These are phyloP conservation scores for Agrotis segetum DNA, from an alignment of 2,888 invertebrate genomes.

Conservation along the genomic window DNA sequence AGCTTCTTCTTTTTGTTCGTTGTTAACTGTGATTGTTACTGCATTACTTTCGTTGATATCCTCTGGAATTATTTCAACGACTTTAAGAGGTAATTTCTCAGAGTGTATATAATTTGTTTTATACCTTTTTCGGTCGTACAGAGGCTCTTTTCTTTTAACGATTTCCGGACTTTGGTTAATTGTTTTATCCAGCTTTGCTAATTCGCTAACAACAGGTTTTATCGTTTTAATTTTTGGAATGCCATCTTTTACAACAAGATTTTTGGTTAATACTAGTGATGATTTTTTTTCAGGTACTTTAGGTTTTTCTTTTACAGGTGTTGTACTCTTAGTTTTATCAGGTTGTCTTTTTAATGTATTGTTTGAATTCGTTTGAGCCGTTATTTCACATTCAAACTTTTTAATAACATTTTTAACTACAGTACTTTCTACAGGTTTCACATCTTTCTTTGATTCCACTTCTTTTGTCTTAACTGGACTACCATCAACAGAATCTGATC, in stretches of 20 bases:
- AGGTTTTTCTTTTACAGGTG: slow-evolving; percentile 87
- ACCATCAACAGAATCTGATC: slow-evolving; percentile 85
- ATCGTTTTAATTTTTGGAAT: slow-evolving; percentile 89
- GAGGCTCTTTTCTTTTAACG: slow-evolving; percentile 79
- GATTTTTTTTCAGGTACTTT: slow-evolving; percentile 92
- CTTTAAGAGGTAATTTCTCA: slow-evolving; percentile 84
- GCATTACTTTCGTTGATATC: slow-evolving; percentile 77
- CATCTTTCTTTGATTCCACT: slow-evolving; percentile 65
- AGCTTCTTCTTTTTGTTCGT: slow-evolving; percentile 49
- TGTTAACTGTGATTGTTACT: slow-evolving; percentile 49
- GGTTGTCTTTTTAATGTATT: slow-evolving; percentile 84
- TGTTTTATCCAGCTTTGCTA: slow-evolving; percentile 66
- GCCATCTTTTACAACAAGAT: slow-evolving; percentile 89
- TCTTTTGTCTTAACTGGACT: slow-evolving; percentile 73
- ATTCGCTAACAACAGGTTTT: slow-evolving; percentile 75
- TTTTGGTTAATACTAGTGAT: slow-evolving; percentile 88
- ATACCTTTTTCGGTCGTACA: slow-evolving; percentile 86
- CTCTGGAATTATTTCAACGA: slow-evolving; percentile 88
- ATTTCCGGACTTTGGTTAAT: slow-evolving; percentile 62
- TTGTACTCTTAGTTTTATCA: slow-evolving; percentile 77
- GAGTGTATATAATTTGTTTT: slow-evolving; percentile 88
- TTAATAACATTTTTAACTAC: slow-evolving; percentile 87
- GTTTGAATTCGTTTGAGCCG: slow-evolving; percentile 77
- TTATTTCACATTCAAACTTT: slow-evolving; percentile 89
- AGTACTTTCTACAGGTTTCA: slow-evolving; percentile 72